Evolutionary conservation across 2,888 invertebrate genomes (phyloP).

Genomic region (Drosophila melanosoma): DNA sequence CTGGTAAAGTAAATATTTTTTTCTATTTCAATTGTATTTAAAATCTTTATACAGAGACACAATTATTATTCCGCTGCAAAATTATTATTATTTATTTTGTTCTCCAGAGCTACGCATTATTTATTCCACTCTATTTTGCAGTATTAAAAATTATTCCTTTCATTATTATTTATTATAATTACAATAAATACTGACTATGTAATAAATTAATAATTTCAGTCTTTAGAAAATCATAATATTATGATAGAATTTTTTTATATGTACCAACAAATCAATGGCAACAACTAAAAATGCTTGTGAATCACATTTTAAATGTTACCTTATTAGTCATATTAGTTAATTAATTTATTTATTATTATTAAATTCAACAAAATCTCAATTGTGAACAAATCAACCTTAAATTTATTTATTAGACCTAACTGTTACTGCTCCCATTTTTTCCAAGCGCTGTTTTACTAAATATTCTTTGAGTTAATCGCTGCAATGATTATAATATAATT

Average conservation of each 20-base stretch:
- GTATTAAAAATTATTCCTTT: not conserved
- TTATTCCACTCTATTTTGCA: not conserved
- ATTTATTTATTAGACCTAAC: too few relatives aligned
- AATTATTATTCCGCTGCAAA: not conserved
- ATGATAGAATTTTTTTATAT: too few relatives aligned
- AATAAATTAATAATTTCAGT: not conserved
- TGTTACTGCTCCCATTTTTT: too few relatives aligned
- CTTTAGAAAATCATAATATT: not conserved
- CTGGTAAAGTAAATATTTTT: not conserved
- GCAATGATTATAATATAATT: too few relatives aligned
- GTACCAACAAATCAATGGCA: not conserved
- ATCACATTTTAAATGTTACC: not conserved
- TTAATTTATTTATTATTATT: not conserved
- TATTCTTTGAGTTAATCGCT: too few relatives aligned
- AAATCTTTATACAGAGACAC: not conserved
- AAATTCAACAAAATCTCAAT: too few relatives aligned
- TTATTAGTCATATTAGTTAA: not conserved
- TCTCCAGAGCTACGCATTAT: not conserved
- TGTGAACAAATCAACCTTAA: too few relatives aligned
- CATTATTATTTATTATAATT: not conserved
- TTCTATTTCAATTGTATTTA: not conserved
- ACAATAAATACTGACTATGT: not conserved
- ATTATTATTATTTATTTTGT: not conserved
- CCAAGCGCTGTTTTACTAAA: too few relatives aligned
- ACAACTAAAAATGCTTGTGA: too few relatives aligned